These are phyloP conservation scores for Stichodactyla helianthus DNA, from an alignment of 64 coral and sea anemone species.

Conservation along the genomic window DNA sequence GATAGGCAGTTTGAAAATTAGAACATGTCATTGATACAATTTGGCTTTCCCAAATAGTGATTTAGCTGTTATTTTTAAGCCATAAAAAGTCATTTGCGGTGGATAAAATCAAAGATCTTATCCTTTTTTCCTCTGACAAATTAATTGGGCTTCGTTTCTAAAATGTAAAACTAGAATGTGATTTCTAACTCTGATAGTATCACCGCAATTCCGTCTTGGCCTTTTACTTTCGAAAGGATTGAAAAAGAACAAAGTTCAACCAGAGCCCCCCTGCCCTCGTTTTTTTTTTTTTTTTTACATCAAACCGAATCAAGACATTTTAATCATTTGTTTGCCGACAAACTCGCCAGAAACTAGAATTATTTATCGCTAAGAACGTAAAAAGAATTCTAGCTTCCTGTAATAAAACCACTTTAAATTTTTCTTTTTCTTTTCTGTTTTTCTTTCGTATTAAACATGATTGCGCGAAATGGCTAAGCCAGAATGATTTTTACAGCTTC, in stretches of 20 bases:
- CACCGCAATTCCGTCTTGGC: background rate
- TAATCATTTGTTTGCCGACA: background rate
- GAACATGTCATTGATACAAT: no score
- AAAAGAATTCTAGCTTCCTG: background rate
- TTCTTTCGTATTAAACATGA: background rate
- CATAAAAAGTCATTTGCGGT: background rate
- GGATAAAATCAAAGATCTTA: background rate
- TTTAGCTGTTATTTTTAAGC: background rate
- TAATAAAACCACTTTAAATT: background rate
- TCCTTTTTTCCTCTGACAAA: background rate
- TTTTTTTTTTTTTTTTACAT: background rate
- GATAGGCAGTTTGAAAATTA: background rate
- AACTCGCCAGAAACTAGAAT: background rate
- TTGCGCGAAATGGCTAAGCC: background rate
- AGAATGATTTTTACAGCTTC: background rate
- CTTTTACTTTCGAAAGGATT: background rate
- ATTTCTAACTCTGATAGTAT: background rate
- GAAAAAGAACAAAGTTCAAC: no score
- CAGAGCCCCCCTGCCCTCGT: no score
- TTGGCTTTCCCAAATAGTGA: no score
- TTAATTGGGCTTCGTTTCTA: constrained; percentile 6
- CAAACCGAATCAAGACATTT: background rate
- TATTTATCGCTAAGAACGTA: background rate
- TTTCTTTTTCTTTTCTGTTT: background rate
- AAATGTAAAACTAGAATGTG: background rate